Evolutionary conservation across 2,888 invertebrate species (phyloP), one percentile per base, ranked within the genome.

Genomic region (Priocnemis perturbator): DNA sequence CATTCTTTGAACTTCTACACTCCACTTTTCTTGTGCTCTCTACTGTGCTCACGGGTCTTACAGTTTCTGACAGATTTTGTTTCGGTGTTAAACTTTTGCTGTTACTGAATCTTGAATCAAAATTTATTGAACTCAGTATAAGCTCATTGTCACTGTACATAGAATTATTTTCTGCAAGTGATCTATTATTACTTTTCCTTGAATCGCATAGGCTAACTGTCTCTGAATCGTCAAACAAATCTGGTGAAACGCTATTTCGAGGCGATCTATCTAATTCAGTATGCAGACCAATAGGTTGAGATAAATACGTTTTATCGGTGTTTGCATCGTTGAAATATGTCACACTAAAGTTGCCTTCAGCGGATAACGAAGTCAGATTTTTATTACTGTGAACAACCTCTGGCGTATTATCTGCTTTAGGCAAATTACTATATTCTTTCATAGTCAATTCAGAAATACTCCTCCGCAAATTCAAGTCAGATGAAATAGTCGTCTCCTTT

Each of bases 151-250:
- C 37, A 37, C 14, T 37, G 37, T 9, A 19, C 37, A 44, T 56
- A 21, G 37, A 17, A 20, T 47, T 44, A 48, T 50, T n/a, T 17
- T 1, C 17, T 7, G 17, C 7, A 4, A 20, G 17, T 7, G 17
- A 20, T 50, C 1, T 50, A 50, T 7, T 20, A 50, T 50, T 20
- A 50, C 17, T 50, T 20, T 50, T 11, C 37, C 37, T 20, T 1
- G 50, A 2, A 52, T 73, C 69, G 19, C 69, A 59, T 11, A 64
- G 58, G 17, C 14, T 7, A 37, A 37, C 37, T 5, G 37, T 11
- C 7, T 37, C 37, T 37, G 37, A 44, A 48, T 83, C 83, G 21
- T 79, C 81, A 59, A 83, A 83, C 59, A 83, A 60, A 69, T 85
- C 85, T 44, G 86, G 86, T 30, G 86, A 86, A 58, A 56, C 44